Base-by-base conservation (phyloP, 2,888 invertebrate species). In the Ligdia adustata region DNA sequence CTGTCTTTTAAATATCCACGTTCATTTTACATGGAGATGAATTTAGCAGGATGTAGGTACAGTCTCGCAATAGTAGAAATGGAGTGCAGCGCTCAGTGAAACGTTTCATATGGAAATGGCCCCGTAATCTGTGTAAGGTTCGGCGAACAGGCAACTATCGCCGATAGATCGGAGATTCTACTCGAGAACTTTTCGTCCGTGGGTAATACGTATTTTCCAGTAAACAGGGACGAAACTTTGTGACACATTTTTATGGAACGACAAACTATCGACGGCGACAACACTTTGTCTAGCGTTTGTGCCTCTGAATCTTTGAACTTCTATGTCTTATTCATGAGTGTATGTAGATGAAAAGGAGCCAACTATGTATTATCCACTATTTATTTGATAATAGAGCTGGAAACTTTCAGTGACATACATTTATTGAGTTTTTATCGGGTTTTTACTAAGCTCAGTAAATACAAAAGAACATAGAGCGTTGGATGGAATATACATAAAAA, bases 101-200 rank as follows among this genome's bases (percentile, higher is more conserved):
- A 81, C 84, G 85, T 80, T 87, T 83, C 86, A 76, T 79, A 88
- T 88, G 88, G 86, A 88, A 87, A 88, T 88, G 73, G 74, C 62
- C 51, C 71, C 63, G 79, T 86, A 88, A 88, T 87, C 88, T 83
- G 80, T 72, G 71, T 69, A 67, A 75, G 77, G 72, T 76, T 66
- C 62, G 61, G 62, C 72, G 76, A 73, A 72, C 74, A 76, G 72
- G 67, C 81, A 80, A 77, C 82, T 82, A 83, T 82, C 76, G 76
- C 57, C 74, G 69, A 71, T 72, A 69, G 76, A 83, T 82, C 78
- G 74, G 68, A 62, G 51, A 72, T 71, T 68, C 64, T 68, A 69
- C 71, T 69, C 60, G 52, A 52, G 16, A 81, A 83, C 75, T 82
- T 84, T 75, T 66, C 70, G 64, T 70, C 55, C 66, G 44, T 41